Percentiles rank a stretch among this genome's conserved stretches.
These are phyloP conservation scores for Drosophila cracens DNA, from an alignment of 2,888 invertebrate species.

Conservation along the genomic window DNA sequence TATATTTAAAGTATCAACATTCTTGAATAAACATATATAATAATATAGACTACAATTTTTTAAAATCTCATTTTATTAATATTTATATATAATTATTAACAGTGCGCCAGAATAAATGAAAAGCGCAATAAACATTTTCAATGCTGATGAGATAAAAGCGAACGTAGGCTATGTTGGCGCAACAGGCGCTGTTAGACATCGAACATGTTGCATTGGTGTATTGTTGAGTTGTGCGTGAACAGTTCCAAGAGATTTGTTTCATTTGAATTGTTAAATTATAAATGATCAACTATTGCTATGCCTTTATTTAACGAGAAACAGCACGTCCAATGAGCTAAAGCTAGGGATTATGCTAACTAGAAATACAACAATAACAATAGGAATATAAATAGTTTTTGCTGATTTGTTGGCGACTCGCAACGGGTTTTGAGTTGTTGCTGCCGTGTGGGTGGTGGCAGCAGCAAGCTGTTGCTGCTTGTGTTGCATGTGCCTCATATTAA, in stretches of 20 bases:
- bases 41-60: background rate
- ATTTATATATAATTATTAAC: background rate
- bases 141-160: constrained; percentile 15
- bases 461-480: constrained; percentile 40
- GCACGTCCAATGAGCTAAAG: background rate
- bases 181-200: constrained; percentile 48
- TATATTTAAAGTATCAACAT: background rate
- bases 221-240: constrained; percentile 27
- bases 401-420: constrained; percentile 16
- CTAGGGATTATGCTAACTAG: background rate
- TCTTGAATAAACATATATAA: background rate
- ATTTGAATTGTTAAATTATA: constrained; percentile 8
- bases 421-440: constrained; percentile 10
- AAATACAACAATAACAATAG: background rate
- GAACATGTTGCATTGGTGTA: constrained; percentile 64
- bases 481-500: constrained; percentile 64
- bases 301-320: background rate
- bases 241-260: background rate
- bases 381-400: background rate
- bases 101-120: background rate
- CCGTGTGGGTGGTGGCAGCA: constrained; percentile 53
- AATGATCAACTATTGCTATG: background rate
- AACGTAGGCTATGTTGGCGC: background rate
- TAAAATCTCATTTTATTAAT: background rate
- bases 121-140: background rate